Conservation (phyloP, 37 sponge, comb jelly and placozoan genomes). For the Halichondria panicea region DNA sequence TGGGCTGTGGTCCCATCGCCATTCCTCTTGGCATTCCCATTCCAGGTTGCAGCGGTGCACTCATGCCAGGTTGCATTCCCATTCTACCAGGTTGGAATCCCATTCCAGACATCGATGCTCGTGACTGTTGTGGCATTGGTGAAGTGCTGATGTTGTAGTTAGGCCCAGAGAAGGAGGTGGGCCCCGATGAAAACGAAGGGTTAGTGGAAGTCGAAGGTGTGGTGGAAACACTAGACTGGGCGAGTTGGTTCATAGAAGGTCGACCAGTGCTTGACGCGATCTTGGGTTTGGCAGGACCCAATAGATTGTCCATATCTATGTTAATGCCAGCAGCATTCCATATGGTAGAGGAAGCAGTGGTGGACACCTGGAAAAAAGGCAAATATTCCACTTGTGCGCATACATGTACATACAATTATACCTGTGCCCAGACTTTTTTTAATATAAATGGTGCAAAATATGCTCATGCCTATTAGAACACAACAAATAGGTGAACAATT, state of each 20-base stretch:
- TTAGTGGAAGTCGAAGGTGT: neutral
- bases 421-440: no score
- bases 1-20: constrained; percentile 22
- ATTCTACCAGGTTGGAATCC: neutral
- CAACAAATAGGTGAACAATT: no score
- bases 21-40: constrained; percentile 38
- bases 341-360: no score
- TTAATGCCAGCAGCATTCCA: constrained; percentile 61
- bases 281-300: constrained; percentile 22
- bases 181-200: neutral
- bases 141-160: constrained; percentile 39
- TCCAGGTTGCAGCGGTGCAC: no score
- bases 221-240: neutral
- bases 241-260: constrained; percentile 78
- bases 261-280: neutral
- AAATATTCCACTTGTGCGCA: no score
- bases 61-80: constrained; percentile 22
- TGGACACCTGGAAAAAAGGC: no score
- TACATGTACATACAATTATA: no score
- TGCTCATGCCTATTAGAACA: no score
- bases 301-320: constrained; percentile 78
- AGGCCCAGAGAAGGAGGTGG: constrained; percentile 12
- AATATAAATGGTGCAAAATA: no score
- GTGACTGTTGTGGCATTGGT: neutral
- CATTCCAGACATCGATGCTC: constrained; percentile 41